phyloP scores from a whole-genome alignment of 2,888 invertebrate species.

The Oscheius sp. region DNA sequence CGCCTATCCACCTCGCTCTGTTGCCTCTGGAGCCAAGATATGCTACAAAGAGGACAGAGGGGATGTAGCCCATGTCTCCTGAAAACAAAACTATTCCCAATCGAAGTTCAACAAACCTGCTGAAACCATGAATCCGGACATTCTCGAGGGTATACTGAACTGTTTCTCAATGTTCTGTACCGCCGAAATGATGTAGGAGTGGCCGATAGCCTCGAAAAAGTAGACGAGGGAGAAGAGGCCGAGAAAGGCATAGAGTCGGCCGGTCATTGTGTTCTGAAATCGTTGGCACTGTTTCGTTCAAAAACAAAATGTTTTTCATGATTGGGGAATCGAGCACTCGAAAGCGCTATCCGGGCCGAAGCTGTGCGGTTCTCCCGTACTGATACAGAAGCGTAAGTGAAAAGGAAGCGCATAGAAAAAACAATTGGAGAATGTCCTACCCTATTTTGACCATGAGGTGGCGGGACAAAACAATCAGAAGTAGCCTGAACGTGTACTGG shows the following conservation, averaged over 20 bases:
- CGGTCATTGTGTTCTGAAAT: constrained; percentile 37
- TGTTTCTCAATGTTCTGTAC: constrained; percentile 72
- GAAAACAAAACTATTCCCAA: constrained; percentile 21
- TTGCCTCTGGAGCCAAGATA: constrained; percentile 71
- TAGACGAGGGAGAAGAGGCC: constrained; percentile 68
- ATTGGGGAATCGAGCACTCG: no score
- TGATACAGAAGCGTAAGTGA: no score
- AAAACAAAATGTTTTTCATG: background rate
- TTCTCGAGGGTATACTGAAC: constrained; percentile 70
- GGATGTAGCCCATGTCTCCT: constrained; percentile 72
- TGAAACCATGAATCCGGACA: constrained; percentile 70
- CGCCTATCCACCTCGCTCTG: constrained; percentile 70
- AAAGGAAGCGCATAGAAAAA: no score
- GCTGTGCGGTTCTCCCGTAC: no score
- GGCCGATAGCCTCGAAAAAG: constrained; percentile 69
- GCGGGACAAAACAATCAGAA: background rate
- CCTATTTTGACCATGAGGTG: background rate
- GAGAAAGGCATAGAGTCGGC: constrained; percentile 65
- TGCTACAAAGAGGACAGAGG: constrained; percentile 71
- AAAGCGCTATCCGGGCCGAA: no score
- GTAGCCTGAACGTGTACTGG: background rate
- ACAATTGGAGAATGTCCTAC: background rate
- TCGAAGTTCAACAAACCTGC: constrained; percentile 60
- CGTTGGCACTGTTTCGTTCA: background rate
- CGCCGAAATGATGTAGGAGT: constrained; percentile 69